These are phyloP conservation scores for Upupa epops DNA, from an alignment of 2,113 vertebrate genomes.

Conservation along the genomic window DNA sequence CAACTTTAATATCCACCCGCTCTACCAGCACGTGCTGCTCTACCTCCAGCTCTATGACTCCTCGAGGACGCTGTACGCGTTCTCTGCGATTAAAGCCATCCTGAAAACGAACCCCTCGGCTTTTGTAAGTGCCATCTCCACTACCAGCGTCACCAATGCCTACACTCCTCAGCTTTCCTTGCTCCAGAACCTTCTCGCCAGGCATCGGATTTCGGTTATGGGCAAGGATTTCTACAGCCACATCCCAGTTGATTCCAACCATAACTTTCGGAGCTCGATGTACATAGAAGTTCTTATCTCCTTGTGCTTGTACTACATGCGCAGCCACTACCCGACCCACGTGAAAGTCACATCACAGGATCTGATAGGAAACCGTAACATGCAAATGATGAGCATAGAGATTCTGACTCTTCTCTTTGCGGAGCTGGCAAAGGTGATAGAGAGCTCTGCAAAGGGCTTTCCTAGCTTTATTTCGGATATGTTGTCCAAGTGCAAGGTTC, in stretches of 20 bases:
- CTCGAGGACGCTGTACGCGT: constrained; percentile 91
- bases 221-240: constrained; percentile 98
- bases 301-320: constrained; percentile 92
- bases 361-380: constrained; percentile 93
- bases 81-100: constrained; percentile 93
- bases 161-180: constrained; percentile 95
- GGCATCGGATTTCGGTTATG: constrained; percentile 97
- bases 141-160: constrained; percentile 95
- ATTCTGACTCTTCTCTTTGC: constrained; percentile 93
- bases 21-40: constrained; percentile 96
- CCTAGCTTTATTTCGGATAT: constrained; percentile 97
- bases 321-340: constrained; percentile 94
- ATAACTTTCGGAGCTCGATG: constrained; percentile 97
- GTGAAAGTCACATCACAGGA: constrained; percentile 89
- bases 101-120: constrained; percentile 88
- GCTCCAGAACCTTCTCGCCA: constrained; percentile 94
- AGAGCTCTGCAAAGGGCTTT: constrained; percentile 94
- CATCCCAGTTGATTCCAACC: constrained; percentile 93
- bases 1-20: constrained; percentile 91
- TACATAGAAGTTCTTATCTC: constrained; percentile 98
- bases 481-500: constrained; percentile 97
- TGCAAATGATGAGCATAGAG: constrained; percentile 98
- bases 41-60: constrained; percentile 98
- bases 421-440: constrained; percentile 92
- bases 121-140: constrained; percentile 96